Conservation (phyloP, 2,113 vertebrate species). For the Oenanthe melanoleuca region DNA sequence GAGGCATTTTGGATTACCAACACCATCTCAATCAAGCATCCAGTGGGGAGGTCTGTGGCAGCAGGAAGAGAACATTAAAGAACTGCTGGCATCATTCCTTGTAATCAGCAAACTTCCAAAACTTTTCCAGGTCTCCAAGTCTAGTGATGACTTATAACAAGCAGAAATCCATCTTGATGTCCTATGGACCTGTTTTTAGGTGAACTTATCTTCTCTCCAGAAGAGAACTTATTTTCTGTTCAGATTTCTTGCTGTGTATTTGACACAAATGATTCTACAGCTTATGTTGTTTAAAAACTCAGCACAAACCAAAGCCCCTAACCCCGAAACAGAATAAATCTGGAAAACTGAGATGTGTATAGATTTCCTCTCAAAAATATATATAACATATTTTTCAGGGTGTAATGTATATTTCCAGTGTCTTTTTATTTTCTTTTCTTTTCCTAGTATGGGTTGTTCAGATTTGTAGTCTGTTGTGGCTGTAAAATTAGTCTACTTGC, state of each 20-base stretch:
- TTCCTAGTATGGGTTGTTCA: not conserved
- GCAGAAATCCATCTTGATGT: not conserved
- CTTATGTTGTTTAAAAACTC: not conserved
- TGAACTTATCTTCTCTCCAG: not conserved
- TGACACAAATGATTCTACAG: not conserved
- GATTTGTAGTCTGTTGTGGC: not conserved
- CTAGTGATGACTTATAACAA: not conserved
- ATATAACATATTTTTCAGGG: not conserved
- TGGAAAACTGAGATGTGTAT: not conserved
- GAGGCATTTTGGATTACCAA: not conserved
- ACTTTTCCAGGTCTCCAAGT: not conserved
- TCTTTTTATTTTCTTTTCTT: not conserved
- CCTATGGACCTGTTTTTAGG: not conserved
- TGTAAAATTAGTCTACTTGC: not conserved
- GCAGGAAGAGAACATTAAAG: not conserved
- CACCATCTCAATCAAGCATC: not conserved
- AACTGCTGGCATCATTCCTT: not conserved
- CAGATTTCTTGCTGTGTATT: not conserved
- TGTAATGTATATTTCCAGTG: not conserved
- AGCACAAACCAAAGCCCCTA: not conserved
- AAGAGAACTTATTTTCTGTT: not conserved
- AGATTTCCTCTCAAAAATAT: not conserved
- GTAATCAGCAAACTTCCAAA: not conserved
- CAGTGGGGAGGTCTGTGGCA: fast-evolving
- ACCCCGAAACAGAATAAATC: not conserved